Evolutionary conservation across 2,797 vertebrate genomes (phyloP).

Genomic region (Notolabrus celidotus): DNA sequence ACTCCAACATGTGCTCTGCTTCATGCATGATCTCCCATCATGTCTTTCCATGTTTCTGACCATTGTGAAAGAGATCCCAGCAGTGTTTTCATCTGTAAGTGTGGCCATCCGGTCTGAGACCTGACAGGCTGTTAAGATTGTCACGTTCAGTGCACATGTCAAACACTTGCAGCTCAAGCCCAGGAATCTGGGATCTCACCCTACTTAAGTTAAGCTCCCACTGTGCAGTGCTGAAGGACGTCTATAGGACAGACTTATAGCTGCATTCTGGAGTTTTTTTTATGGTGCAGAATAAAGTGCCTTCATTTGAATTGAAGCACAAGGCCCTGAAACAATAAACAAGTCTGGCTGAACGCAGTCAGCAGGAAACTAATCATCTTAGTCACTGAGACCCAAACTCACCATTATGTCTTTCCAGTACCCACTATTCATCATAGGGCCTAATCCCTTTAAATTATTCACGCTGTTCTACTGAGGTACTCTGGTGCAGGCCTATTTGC

Average conservation of each 20-base stretch:
- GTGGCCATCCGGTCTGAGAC: constrained; percentile 5
- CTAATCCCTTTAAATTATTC: constrained; percentile 81
- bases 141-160: constrained; percentile 36
- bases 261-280: constrained; percentile 43
- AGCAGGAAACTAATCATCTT: constrained; percentile 68
- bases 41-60: constrained; percentile 16
- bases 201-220: constrained; percentile 37
- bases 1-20: not conserved
- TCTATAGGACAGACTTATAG: constrained; percentile 13
- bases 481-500: constrained; percentile 58
- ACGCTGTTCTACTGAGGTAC: constrained; percentile 68
- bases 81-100: not conserved
- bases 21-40: constrained; percentile 3
- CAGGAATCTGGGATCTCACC: constrained; percentile 26
- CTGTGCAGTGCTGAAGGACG: constrained; percentile 26
- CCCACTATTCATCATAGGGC: constrained; percentile 67
- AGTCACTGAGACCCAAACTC: constrained; percentile 69
- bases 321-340: constrained; percentile 54
- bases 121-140: constrained; percentile 38
- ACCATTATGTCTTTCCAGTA: constrained; percentile 59
- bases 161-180: constrained; percentile 36
- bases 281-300: constrained; percentile 43
- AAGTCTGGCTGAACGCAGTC: constrained; percentile 45
- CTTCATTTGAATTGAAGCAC: constrained; percentile 56
- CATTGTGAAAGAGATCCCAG: constrained; percentile 4